phyloP scores from a whole-genome alignment of 2,113 vertebrate species.

The Sapajus apella region DNA sequence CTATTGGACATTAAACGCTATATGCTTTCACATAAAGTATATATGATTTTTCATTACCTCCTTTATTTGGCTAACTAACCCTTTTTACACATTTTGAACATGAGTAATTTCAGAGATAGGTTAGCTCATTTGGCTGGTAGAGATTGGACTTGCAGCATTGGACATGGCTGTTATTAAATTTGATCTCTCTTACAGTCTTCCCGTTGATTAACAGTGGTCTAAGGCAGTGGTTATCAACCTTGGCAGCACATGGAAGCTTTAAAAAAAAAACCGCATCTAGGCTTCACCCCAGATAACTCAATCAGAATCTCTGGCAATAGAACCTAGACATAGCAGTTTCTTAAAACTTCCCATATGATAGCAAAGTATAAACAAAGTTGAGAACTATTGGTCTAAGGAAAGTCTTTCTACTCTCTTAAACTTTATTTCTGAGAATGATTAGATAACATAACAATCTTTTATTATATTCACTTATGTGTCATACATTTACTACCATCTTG shows the following conservation, averaged over 20 bases:
- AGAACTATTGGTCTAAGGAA: not conserved
- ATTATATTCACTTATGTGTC: not conserved
- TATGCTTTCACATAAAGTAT: not conserved
- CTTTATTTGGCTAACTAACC: not conserved
- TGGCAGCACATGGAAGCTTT: not conserved
- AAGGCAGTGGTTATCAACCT: not conserved
- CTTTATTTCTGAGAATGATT: slow-evolving; percentile 12
- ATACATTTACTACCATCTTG: not conserved
- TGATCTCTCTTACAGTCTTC: not conserved
- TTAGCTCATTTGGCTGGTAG: not conserved
- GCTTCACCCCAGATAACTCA: not conserved
- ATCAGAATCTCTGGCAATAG: not conserved
- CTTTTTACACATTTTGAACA: not conserved
- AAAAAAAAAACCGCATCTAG: not conserved
- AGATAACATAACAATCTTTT: not conserved
- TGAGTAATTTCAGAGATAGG: not conserved
- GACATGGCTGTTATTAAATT: not conserved
- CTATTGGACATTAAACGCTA: not conserved
- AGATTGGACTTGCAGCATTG: not conserved
- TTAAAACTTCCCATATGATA: not conserved
- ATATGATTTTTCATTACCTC: not conserved
- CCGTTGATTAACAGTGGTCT: not conserved
- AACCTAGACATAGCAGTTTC: not conserved
- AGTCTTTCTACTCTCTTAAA: not conserved
- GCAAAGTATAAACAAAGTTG: not conserved